Evolutionary conservation across 2,113 vertebrate species (phyloP).

Genomic region (Hippoglossus stenolepis): DNA sequence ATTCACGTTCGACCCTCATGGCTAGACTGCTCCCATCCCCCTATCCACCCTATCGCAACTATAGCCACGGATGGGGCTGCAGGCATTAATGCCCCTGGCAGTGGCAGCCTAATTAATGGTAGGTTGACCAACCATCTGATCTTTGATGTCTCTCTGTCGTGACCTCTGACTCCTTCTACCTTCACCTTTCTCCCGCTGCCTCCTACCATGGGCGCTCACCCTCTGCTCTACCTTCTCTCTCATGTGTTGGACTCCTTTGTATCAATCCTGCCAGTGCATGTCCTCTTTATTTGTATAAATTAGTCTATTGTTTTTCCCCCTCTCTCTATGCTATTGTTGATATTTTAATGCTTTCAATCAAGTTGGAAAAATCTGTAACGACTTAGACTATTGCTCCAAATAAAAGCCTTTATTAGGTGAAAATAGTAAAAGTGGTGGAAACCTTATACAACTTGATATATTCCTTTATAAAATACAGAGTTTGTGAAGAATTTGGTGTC

Average conservation of each 20-base stretch:
- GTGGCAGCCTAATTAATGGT: constrained; percentile 99
- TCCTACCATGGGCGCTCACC: constrained; percentile 39
- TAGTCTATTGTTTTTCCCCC: constrained; percentile 22
- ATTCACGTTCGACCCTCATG: constrained; percentile 79
- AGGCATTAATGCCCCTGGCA: constrained; percentile 93
- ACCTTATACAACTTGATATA: background rate
- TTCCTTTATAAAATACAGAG: background rate
- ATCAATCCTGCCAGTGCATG: constrained; percentile 79
- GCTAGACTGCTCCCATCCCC: constrained; percentile 95
- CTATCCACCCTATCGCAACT: constrained; percentile 93
- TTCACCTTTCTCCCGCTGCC: constrained; percentile 51
- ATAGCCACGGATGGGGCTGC: constrained; percentile 94
- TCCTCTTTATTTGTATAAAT: constrained; percentile 68
- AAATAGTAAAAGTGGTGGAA: background rate
- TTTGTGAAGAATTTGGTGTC: background rate
- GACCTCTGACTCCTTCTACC: constrained; percentile 63
- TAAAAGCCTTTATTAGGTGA: background rate
- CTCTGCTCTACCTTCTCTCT: constrained; percentile 47
- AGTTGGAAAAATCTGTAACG: background rate
- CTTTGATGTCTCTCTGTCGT: constrained; percentile 76
- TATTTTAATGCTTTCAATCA: constrained; percentile 4
- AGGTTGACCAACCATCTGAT: constrained; percentile 88
- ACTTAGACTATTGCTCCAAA: background rate
- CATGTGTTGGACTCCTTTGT: constrained; percentile 67
- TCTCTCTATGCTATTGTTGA: constrained; percentile 20